These are phyloP conservation scores for Eupristina koningsbergeri DNA, from an alignment of 1,140 invertebrate species.

Conservation along the genomic window DNA sequence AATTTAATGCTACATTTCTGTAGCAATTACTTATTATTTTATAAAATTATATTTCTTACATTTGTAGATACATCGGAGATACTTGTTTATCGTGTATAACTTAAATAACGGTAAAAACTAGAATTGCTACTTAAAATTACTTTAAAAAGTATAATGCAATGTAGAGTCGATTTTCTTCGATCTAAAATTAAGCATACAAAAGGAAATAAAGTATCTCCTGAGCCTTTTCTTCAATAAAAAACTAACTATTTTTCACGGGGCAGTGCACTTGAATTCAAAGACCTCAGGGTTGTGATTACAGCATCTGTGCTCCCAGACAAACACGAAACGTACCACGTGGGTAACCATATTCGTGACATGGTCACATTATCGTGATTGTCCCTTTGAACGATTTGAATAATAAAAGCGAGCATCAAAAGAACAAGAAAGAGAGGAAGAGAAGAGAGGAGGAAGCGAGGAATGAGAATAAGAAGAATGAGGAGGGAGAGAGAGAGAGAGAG, in stretches of 20 bases:
- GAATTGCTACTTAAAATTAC: slow-evolving; percentile 12
- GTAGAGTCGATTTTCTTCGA: neutral
- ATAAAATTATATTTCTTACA: slow-evolving; percentile 1
- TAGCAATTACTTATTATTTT: neutral
- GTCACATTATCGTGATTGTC: slow-evolving; percentile 14
- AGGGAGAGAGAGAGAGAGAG: no score
- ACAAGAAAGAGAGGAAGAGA: neutral
- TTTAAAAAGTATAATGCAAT: neutral
- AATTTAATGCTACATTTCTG: neutral
- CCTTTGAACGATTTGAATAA: neutral
- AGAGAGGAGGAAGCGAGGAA: no score
- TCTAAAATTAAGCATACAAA: slow-evolving; percentile 9
- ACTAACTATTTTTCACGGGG: neutral
- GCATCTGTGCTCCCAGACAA: neutral
- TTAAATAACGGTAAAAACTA: slow-evolving; percentile 22
- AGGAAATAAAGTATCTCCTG: slow-evolving; percentile 1
- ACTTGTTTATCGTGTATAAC: neutral
- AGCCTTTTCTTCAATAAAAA: neutral
- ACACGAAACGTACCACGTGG: neutral
- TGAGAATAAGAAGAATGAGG: no score
- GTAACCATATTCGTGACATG: slow-evolving; percentile 18
- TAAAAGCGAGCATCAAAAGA: neutral
- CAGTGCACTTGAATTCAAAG: neutral
- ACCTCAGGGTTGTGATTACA: neutral
- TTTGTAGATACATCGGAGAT: neutral